Conservation (phyloP, 2,113 vertebrate genomes). For the Hydropotes inermis region DNA sequence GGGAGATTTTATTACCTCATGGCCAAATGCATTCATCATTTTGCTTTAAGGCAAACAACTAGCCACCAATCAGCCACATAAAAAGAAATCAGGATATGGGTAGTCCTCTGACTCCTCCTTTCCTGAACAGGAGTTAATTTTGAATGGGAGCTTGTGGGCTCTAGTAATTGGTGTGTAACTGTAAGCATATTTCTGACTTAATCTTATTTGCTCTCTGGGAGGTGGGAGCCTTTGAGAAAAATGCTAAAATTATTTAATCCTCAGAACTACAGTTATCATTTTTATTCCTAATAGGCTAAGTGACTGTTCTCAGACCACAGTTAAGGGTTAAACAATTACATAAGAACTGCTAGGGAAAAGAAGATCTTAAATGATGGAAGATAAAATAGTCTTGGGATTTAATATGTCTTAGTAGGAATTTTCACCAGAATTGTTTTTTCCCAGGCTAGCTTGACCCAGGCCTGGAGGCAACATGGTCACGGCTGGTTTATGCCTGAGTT, state of each 20-base stretch:
- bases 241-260: background rate
- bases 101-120: background rate
- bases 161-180: background rate
- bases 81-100: background rate
- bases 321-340: background rate
- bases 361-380: background rate
- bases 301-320: background rate
- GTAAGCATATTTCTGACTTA: background rate
- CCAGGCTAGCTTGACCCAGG: background rate
- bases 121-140: background rate
- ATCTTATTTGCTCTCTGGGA: background rate
- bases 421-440: background rate
- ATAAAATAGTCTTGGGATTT: background rate
- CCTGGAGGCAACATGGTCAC: background rate
- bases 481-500: slow-evolving; percentile 50
- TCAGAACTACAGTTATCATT: background rate
- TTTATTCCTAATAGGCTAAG: background rate
- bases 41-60: background rate
- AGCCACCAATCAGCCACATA: background rate
- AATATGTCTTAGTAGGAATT: background rate
- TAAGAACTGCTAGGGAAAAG: slow-evolving; percentile 10
- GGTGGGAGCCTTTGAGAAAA: background rate
- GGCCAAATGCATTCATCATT: background rate
- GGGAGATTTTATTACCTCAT: background rate
- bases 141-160: background rate